Evolutionary conservation across 2,113 vertebrate genomes (phyloP).

Genomic region (Mastomys coucha): DNA sequence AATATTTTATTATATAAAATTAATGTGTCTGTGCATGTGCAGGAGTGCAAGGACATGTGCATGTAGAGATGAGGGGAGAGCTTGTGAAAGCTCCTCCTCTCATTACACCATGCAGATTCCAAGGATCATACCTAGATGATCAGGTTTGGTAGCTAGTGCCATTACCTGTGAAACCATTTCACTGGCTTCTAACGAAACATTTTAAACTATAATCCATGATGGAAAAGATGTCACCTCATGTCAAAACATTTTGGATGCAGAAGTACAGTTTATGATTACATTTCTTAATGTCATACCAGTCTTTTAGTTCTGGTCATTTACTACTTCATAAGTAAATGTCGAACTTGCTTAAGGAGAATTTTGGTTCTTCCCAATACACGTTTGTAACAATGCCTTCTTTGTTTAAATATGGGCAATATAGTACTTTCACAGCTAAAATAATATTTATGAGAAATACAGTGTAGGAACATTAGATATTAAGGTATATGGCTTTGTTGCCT

Average conservation of each 20-base stretch:
- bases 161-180: not conserved
- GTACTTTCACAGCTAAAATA: slow-evolving; percentile 53
- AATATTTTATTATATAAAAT: not conserved
- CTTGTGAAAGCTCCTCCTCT: not conserved
- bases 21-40: not conserved
- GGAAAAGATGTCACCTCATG: slow-evolving; percentile 5
- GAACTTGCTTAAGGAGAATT: slow-evolving; percentile 31
- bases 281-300: not conserved
- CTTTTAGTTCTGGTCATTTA: slow-evolving; percentile 52
- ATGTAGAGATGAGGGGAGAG: too few relatives aligned
- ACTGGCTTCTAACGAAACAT: not conserved
- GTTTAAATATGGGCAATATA: not conserved
- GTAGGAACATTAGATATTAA: not conserved
- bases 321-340: slow-evolving; percentile 36
- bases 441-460: not conserved
- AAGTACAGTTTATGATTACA: slow-evolving; percentile 13
- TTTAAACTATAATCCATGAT: not conserved
- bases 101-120: not conserved
- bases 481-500: not conserved
- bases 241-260: slow-evolving; percentile 43
- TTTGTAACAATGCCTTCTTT: slow-evolving; percentile 3
- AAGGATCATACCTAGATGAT: not conserved
- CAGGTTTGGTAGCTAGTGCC: not conserved
- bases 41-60: too few relatives aligned
- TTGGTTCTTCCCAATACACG: not conserved